These are phyloP conservation scores for Darevskia nairensis DNA, from an alignment of 2,797 vertebrate genomes.

Conservation along the genomic window DNA sequence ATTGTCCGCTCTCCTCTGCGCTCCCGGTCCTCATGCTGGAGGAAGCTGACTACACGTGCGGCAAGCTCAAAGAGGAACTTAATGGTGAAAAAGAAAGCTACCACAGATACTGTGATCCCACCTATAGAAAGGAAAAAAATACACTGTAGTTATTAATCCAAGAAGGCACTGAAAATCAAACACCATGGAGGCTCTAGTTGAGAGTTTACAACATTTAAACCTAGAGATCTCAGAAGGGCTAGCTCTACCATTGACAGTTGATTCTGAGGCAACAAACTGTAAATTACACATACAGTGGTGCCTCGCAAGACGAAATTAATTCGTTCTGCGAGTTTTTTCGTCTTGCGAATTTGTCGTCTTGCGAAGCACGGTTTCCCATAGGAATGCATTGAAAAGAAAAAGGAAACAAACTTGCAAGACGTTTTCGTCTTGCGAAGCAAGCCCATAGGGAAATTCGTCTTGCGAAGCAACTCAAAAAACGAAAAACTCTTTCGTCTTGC, in stretches of 20 bases:
- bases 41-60: conserved; percentile 97
- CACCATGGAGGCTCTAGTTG: no score
- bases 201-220: conserved; percentile 22
- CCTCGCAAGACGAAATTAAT: no score
- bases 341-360: no score
- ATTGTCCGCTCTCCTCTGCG: conserved; percentile 95
- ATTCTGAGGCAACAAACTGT: not conserved
- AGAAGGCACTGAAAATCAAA: conserved; percentile 16
- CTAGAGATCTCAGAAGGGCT: conserved; percentile 34
- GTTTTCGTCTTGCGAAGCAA: no score
- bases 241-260: not conserved
- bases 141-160: conserved; percentile 27
- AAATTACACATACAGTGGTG: not conserved
- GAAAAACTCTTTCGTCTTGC: no score
- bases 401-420: no score
- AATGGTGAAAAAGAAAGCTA: conserved; percentile 98
- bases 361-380: no score
- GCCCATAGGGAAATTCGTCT: no score
- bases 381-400: no score
- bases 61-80: conserved; percentile 99
- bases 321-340: no score
- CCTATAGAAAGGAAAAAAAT: conserved; percentile 79
- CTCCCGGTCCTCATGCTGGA: conserved; percentile 97
- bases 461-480: no score
- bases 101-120: conserved; percentile 99